A percentile compares a stretch with the other conserved stretches of the same genome.
These are phyloP conservation scores for Caenorhabditis drosophilae DNA, from an alignment of 2,888 invertebrate species.

Conservation along the genomic window DNA sequence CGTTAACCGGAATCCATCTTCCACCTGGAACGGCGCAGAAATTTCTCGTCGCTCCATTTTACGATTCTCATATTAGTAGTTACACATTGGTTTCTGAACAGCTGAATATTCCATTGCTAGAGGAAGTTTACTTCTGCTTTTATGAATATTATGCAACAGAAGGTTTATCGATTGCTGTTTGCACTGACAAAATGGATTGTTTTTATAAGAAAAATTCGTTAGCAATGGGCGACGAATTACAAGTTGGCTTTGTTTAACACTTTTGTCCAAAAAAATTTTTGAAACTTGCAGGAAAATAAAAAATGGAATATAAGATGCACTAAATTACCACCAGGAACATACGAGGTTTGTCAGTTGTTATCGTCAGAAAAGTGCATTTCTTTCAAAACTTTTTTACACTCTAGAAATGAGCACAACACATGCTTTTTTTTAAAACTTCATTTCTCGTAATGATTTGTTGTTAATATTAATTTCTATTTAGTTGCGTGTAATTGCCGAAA, in stretches of 20 bases:
- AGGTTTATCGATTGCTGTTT: slow-evolving; percentile 47
- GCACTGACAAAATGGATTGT: slow-evolving; percentile 58
- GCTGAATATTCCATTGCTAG: slow-evolving; percentile 35
- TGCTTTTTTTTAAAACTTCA: neutral
- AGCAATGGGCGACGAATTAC: slow-evolving; percentile 32
- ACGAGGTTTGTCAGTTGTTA: slow-evolving; percentile 47
- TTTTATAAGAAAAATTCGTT: slow-evolving; percentile 53
- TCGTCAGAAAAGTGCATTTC: too few species aligned
- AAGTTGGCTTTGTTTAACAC: slow-evolving; percentile 10
- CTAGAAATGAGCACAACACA: neutral
- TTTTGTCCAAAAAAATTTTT: slow-evolving; percentile 1
- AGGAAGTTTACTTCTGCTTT: slow-evolving; percentile 60
- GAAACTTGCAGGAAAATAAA: slow-evolving; percentile 39
- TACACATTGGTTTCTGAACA: slow-evolving; percentile 50
- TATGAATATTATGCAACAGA: slow-evolving; percentile 57
- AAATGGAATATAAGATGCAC: slow-evolving; percentile 59
- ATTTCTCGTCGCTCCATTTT: slow-evolving; percentile 50
- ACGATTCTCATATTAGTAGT: slow-evolving; percentile 45
- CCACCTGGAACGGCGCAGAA: slow-evolving; percentile 52
- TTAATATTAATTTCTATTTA: too few species aligned
- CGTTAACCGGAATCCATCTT: slow-evolving; percentile 48
- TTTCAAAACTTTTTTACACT: too few species aligned
- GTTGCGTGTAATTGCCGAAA: slow-evolving; percentile 58
- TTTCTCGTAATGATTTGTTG: neutral
- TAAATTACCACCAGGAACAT: slow-evolving; percentile 52